phyloP scores from a whole-genome alignment of 64 coral and sea anemone genomes.

The Stichodactyla helianthus region DNA sequence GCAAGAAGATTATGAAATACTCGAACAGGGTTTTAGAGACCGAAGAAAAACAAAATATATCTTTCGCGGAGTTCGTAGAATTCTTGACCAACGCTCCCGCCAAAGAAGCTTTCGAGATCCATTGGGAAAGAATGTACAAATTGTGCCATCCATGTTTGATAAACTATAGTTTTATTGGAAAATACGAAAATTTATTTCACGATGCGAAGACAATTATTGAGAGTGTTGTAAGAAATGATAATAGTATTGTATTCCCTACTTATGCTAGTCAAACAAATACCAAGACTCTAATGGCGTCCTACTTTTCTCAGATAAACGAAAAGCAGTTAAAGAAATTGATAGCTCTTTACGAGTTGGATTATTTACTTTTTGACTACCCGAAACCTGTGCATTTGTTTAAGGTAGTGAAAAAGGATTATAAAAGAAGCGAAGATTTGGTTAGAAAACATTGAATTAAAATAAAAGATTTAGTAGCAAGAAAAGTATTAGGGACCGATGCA shows the following conservation, averaged over 20 bases:
- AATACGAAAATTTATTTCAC: conserved; percentile 15
- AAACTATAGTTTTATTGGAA: conserved; percentile 33
- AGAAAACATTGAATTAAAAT: neutral
- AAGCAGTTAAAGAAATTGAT: conserved; percentile 1
- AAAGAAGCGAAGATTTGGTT: neutral
- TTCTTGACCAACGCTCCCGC: neutral
- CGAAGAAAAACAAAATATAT: neutral
- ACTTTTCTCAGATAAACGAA: conserved; percentile 20
- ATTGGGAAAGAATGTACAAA: conserved; percentile 25
- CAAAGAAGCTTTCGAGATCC: neutral
- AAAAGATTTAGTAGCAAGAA: neutral
- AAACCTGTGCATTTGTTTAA: conserved; percentile 23
- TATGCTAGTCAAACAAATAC: neutral
- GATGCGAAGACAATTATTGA: conserved; percentile 8
- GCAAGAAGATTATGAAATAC: neutral
- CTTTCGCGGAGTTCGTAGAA: conserved; percentile 5
- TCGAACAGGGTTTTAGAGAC: neutral
- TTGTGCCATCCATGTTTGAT: conserved; percentile 25
- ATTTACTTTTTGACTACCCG: conserved; percentile 20
- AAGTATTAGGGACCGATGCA: neutral
- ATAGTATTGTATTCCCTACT: neutral
- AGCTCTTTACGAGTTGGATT: conserved; percentile 20
- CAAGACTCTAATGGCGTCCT: neutral
- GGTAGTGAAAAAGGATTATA: neutral
- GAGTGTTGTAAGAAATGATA: neutral